phyloP scores from a whole-genome alignment of 2,888 invertebrate genomes.

The Dasypogon diadema region DNA sequence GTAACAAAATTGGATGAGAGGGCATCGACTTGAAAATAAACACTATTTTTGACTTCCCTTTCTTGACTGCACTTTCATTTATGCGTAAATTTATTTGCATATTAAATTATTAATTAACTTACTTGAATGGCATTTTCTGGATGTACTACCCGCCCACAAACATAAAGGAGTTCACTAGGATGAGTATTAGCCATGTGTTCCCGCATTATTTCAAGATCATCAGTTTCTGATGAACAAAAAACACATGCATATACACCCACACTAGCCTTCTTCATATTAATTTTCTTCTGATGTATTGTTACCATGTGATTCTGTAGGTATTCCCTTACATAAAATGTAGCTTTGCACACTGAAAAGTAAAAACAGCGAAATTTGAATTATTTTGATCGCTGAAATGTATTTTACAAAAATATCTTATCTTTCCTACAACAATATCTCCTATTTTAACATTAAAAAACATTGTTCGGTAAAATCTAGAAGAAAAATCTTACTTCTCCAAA shows the following conservation, averaged over 20 bases:
- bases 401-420: no score
- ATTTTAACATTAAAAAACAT: no score
- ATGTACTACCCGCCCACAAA: neutral
- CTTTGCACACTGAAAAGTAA: constrained; percentile 7
- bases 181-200: constrained; percentile 29
- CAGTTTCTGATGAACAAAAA: constrained; percentile 8
- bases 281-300: neutral
- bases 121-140: neutral
- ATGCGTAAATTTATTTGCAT: neutral
- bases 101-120: no score
- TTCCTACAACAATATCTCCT: no score
- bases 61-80: neutral
- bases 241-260: constrained; percentile 28
- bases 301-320: neutral
- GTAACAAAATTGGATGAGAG: no score
- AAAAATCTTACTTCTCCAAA: no score
- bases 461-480: no score
- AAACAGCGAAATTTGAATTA: no score
- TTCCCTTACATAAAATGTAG: neutral
- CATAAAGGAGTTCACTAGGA: constrained; percentile 14
- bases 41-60: no score
- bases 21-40: no score
- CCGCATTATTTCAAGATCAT: neutral
- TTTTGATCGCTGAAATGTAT: no score
- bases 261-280: neutral